These are phyloP conservation scores for Platyscapa corneri DNA, from an alignment of 1,140 invertebrate species.

Conservation along the genomic window DNA sequence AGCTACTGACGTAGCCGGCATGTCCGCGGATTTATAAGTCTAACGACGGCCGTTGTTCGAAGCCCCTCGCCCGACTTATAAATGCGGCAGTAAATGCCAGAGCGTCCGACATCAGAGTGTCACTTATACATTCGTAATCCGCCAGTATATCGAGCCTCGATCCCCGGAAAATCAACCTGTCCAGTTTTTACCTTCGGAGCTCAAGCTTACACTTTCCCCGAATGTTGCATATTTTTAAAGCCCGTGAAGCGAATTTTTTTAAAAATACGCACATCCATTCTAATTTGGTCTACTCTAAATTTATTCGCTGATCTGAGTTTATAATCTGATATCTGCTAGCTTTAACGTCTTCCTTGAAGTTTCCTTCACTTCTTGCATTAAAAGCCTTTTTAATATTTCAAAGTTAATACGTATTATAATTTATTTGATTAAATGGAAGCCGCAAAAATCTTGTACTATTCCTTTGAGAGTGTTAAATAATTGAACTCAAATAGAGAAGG, in stretches of 20 bases:
- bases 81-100: conserved; percentile 52
- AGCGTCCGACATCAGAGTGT: neutral
- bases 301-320: neutral
- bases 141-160: neutral
- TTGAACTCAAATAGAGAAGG: too few species aligned
- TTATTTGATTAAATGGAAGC: neutral
- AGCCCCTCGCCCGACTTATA: conserved; percentile 54
- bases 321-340: too few species aligned
- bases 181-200: neutral
- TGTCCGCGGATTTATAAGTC: conserved; percentile 59
- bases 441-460: neutral
- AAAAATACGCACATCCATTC: neutral
- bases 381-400: too few species aligned
- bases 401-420: too few species aligned
- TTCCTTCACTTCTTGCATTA: too few species aligned
- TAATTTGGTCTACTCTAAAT: neutral
- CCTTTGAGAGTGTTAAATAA: neutral
- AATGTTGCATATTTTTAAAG: neutral
- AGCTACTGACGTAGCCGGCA: neutral
- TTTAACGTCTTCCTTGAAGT: too few species aligned
- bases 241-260: neutral
- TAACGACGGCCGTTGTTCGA: conserved; percentile 40
- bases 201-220: neutral
- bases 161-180: neutral
- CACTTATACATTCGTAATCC: conserved; percentile 48